Base-by-base conservation (phyloP, 2,113 vertebrate species). In the Barbus barbus region DNA sequence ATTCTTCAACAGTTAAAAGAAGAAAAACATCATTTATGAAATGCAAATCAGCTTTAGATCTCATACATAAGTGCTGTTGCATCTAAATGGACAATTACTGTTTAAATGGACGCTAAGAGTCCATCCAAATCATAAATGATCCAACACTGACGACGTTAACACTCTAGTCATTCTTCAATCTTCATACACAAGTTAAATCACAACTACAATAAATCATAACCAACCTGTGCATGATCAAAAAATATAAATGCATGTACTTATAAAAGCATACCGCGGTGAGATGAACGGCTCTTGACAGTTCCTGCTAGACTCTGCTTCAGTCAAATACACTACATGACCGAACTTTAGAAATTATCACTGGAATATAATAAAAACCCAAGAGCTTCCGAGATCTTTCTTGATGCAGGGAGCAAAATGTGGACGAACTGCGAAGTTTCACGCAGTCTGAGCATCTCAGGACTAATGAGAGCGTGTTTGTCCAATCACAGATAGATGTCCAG, bases 401-500 rank as follows among this genome's bases (percentile, higher is more conserved):
- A 33, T 8, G 26, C 28, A 33, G 0, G 1, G 11, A 61, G 4
- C 63, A 20, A 18, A 18, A 20, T 69, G 22, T 38, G 1, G 9
- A 69, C 22, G 31, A 22, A 9, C 0, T 11, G 65, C 9, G 0
- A 5, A 16, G 38, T 74, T 28, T 58, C 2, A 4, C 5, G 16
- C 20, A n/a, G 51, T 60, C 20, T 13, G 22, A 78, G 20, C 75
- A 38, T 78, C 20, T 78, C 28, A 78, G 26, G 73, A 24, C 28
- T 77, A 77, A 77, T 24, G 53, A 58, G 28, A 58, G 75, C 5
- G 18, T 3, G 28, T 6, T 36, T 58, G 31, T n/a, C 75, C 51
- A 58, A 41, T 78, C 77, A 76, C 46, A 76, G 26, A 76, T 28
- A 53, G 46, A 76, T 20, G 33, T 20, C 76, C 36, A 6, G 56